These are phyloP conservation scores for Archocentrus centrarchus DNA, from an alignment of 2,113 vertebrate genomes.

Conservation along the genomic window DNA sequence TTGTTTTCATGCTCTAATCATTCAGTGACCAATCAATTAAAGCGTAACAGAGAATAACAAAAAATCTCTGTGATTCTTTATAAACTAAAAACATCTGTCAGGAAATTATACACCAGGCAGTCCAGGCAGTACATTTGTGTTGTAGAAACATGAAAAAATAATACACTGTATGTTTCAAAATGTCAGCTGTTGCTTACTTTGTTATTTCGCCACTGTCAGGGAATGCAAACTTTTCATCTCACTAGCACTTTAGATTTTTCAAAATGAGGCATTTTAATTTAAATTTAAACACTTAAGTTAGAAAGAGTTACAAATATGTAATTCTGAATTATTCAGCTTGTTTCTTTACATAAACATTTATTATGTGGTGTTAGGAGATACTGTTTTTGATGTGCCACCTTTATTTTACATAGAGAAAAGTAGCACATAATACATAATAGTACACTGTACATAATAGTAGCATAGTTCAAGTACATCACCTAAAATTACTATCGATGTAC, in stretches of 20 bases:
- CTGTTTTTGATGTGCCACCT: not conserved
- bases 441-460: not conserved
- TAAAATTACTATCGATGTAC: not conserved
- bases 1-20: not conserved
- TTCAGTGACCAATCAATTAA: not conserved
- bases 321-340: not conserved
- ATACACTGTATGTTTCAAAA: not conserved
- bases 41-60: not conserved
- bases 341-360: not conserved
- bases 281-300: not conserved
- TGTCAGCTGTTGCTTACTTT: not conserved
- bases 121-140: not conserved
- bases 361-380: not conserved
- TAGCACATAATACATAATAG: not conserved
- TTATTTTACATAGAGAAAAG: not conserved
- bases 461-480: not conserved
- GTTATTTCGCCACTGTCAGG: no score
- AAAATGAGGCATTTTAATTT: not conserved
- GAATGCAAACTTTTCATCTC: not conserved
- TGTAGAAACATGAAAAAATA: not conserved
- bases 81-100: not conserved
- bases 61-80: not conserved
- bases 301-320: not conserved
- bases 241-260: no score
- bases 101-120: not conserved